phyloP scores from a whole-genome alignment of 2,113 vertebrate genomes.

The Cavia aperea region DNA sequence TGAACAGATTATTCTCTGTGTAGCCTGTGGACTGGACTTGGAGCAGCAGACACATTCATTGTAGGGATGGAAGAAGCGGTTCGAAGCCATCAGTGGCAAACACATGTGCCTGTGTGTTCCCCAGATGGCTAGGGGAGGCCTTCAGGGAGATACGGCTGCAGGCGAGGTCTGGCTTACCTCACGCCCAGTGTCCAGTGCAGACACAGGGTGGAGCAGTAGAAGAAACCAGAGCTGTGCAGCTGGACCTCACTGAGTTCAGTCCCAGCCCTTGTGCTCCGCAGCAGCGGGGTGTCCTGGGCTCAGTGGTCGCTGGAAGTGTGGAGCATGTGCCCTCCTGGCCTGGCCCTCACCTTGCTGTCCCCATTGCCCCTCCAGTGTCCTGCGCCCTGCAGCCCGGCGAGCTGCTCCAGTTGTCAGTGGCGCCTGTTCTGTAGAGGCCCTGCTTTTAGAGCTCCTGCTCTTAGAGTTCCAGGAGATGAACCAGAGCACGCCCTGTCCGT shows the following conservation, averaged over 20 bases:
- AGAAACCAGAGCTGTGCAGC: neutral
- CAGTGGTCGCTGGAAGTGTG: accelerated
- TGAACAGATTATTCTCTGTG: neutral
- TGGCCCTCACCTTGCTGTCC: accelerated
- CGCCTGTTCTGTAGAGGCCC: too few relatives aligned
- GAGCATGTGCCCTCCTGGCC: neutral
- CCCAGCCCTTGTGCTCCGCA: too few relatives aligned
- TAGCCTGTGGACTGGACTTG: neutral
- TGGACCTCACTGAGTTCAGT: accelerated
- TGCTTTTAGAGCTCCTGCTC: neutral
- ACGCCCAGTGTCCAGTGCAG: neutral
- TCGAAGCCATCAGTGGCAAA: neutral
- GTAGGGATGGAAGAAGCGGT: neutral
- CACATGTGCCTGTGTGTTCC: neutral
- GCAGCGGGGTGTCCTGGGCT: accelerated
- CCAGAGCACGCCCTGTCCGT: neutral
- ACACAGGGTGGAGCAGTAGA: neutral
- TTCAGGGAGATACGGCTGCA: neutral
- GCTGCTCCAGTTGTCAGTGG: neutral
- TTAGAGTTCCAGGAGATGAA: neutral
- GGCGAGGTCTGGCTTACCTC: neutral
- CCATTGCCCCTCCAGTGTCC: accelerated
- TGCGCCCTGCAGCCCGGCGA: neutral
- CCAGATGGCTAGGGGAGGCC: too few relatives aligned
- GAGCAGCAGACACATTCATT: neutral